Percentiles rank a stretch among this genome's conserved stretches.
phyloP scores from a whole-genome alignment of 2,797 vertebrate genomes.

The Ptychobarbus kaznakovi region DNA sequence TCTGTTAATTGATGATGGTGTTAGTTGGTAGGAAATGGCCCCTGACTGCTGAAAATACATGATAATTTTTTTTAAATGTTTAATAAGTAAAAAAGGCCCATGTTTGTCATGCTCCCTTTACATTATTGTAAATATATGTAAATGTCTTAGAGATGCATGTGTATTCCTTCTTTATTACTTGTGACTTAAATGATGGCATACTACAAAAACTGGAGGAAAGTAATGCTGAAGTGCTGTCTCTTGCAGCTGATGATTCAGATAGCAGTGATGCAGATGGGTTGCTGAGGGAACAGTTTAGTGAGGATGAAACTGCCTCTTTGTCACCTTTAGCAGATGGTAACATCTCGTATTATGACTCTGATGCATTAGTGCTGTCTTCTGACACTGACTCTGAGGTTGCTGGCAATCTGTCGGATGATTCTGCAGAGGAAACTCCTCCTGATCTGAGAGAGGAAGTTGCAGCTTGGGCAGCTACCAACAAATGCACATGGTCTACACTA shows the following conservation, averaged over 20 bases:
- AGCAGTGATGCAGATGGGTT: slow-evolving; percentile 7
- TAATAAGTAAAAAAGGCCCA: too few relatives aligned
- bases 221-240: slow-evolving; percentile 3
- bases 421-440: slow-evolving; percentile 5
- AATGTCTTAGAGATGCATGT: too few relatives aligned
- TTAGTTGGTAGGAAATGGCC: too few relatives aligned
- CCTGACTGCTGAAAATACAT: too few relatives aligned
- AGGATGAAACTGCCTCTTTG: neutral
- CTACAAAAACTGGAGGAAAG: slow-evolving; percentile 4
- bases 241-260: slow-evolving; percentile 10
- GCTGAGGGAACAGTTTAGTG: neutral
- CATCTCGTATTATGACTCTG: neutral
- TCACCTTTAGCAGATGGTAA: neutral
- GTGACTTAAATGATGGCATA: neutral
- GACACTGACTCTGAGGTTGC: slow-evolving; percentile 1
- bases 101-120: too few relatives aligned
- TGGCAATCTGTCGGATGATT: slow-evolving; percentile 1
- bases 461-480: slow-evolving; percentile 6
- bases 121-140: too few relatives aligned
- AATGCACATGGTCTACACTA: neutral
- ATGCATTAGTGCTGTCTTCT: slow-evolving; percentile 11
- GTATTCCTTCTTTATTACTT: too few relatives aligned
- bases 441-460: slow-evolving; percentile 1
- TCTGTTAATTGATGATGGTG: too few relatives aligned
- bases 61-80: too few relatives aligned